A percentile compares a stretch with the other conserved stretches of the same genome.
Evolutionary conservation across 2,113 vertebrate species (phyloP).

Genomic region (Zosterops borbonicus): DNA sequence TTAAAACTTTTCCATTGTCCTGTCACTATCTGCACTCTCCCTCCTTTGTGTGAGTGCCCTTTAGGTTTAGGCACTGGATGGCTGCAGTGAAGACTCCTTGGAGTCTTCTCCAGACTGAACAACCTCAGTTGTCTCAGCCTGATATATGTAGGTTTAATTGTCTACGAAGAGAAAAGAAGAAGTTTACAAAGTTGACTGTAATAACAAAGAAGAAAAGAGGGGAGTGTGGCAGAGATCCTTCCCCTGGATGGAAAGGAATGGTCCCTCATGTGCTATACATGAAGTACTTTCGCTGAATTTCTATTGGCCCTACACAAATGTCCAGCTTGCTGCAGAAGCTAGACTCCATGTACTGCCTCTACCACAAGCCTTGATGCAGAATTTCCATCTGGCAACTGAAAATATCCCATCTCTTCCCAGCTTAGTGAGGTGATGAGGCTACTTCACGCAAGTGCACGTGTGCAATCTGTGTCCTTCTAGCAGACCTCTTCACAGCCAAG

Average conservation of each 20-base stretch:
- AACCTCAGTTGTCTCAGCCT: not conserved
- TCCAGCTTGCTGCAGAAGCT: not conserved
- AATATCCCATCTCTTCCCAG: not conserved
- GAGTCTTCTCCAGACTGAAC: not conserved
- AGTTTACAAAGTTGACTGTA: not conserved
- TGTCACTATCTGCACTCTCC: not conserved
- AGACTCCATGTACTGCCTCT: not conserved
- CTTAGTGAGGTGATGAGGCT: not conserved
- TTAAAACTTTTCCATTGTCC: not conserved
- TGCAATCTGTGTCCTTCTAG: rapidly evolving
- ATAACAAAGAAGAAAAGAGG: not conserved
- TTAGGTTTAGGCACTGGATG: not conserved
- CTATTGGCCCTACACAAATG: not conserved
- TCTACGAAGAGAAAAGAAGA: not conserved
- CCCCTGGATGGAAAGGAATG: not conserved
- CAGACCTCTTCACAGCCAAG: not conserved
- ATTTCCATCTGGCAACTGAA: not conserved
- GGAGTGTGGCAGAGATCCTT: not conserved
- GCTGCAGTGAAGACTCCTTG: not conserved
- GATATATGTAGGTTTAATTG: not conserved
- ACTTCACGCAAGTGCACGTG: not conserved
- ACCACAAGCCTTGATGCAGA: not conserved
- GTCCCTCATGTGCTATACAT: not conserved
- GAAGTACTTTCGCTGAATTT: not conserved
- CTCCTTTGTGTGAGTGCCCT: not conserved